Evolutionary conservation across 2,888 invertebrate species (phyloP).

Genomic region (Drosophila acutilabella): DNA sequence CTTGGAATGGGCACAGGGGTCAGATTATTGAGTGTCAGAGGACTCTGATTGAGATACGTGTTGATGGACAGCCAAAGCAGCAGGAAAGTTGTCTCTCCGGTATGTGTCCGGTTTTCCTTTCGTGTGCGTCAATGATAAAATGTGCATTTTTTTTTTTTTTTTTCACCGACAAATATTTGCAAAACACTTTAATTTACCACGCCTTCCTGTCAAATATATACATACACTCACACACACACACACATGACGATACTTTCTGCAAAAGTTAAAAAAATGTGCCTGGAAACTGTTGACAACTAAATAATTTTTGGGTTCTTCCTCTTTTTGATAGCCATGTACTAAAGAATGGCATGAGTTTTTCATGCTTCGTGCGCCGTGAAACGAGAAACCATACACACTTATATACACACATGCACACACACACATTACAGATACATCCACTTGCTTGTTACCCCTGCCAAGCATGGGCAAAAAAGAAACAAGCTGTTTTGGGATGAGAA

Average conservation of each 20-base stretch:
- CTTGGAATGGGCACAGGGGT: no score
- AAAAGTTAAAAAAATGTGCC: conserved; percentile 31
- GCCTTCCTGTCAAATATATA: conserved; percentile 16
- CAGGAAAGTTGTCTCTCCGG: conserved; percentile 13
- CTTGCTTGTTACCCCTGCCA: conserved; percentile 38
- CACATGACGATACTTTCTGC: not conserved
- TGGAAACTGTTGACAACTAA: conserved; percentile 56
- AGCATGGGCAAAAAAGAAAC: conserved; percentile 61
- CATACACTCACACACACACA: conserved; percentile 5
- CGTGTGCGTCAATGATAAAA: conserved; percentile 52
- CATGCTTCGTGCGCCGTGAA: conserved; percentile 72
- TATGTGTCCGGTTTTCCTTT: conserved; percentile 6
- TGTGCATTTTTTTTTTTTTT: conserved; percentile 40
- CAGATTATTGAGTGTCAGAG: conserved; percentile 42
- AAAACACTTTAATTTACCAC: conserved; percentile 63
- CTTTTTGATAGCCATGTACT: conserved; percentile 19
- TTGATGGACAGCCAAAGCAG: conserved; percentile 48
- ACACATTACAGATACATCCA: conserved; percentile 12
- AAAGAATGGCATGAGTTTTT: conserved; percentile 48
- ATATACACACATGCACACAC: conserved; percentile 30
- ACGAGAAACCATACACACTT: conserved; percentile 60
- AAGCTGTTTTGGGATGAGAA: conserved; percentile 23
- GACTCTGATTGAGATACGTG: conserved; percentile 61
- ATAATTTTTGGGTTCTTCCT: conserved; percentile 46
- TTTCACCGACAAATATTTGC: conserved; percentile 61